These are phyloP conservation scores for Dryobates pubescens DNA, from an alignment of 2,797 vertebrate genomes.

Conservation along the genomic window DNA sequence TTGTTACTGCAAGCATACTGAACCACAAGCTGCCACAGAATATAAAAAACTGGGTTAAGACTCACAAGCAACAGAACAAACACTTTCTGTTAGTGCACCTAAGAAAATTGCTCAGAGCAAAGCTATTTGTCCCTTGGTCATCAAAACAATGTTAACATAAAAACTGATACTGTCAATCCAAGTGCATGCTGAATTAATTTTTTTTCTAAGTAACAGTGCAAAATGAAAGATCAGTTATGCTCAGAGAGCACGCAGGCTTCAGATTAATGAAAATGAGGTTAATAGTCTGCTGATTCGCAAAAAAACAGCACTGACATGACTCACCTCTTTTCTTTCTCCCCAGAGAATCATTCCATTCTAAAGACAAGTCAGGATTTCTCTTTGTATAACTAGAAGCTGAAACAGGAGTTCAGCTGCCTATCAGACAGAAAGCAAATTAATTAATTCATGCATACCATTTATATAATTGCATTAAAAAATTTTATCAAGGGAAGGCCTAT, in stretches of 20 bases:
- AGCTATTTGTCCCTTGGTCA: not conserved
- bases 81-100: not conserved
- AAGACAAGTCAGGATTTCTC: not conserved
- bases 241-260: conserved; percentile 3
- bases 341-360: not conserved
- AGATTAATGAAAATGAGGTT: not conserved
- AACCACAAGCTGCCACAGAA: conserved; percentile 4
- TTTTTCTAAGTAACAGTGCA: not conserved
- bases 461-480: not conserved
- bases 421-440: not conserved
- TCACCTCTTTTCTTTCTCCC: conserved; percentile 38
- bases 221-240: not conserved
- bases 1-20: not conserved
- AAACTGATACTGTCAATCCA: not conserved
- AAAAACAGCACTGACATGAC: conserved; percentile 39
- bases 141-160: not conserved
- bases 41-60: not conserved
- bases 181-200: not conserved
- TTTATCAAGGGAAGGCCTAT: not conserved
- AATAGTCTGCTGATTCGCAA: conserved; percentile 46
- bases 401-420: not conserved
- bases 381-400: not conserved
- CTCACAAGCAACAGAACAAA: not conserved
- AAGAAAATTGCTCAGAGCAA: not conserved
- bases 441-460: not conserved